Conservation (phyloP, 2,888 invertebrate genomes). For the Lysandra coridon region DNA sequence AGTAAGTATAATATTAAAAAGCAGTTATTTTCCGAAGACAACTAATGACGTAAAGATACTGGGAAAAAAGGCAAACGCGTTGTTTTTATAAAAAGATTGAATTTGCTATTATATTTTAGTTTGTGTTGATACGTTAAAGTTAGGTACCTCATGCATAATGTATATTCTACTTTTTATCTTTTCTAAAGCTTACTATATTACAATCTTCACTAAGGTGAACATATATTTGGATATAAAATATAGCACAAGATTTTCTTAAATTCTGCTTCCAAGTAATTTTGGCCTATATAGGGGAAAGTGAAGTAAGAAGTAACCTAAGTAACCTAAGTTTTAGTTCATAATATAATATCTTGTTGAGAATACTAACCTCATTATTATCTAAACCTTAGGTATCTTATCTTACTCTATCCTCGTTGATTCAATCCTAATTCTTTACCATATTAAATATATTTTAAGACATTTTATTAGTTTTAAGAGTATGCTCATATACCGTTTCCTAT, state of each 20-base stretch:
- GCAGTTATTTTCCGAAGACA: too few relatives aligned
- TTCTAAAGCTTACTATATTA: not conserved
- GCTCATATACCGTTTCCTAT: slow-evolving; percentile 15
- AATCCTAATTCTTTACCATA: not conserved
- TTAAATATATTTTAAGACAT: not conserved
- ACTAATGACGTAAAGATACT: too few relatives aligned
- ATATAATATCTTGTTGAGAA: too few relatives aligned
- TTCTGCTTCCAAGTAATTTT: not conserved
- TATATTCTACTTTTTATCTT: not conserved
- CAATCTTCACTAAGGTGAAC: not conserved
- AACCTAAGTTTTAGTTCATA: not conserved
- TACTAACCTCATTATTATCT: too few relatives aligned
- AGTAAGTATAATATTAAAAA: too few relatives aligned
- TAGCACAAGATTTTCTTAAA: not conserved
- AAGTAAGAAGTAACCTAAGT: not conserved
- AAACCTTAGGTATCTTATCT: not conserved
- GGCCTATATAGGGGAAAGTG: not conserved
- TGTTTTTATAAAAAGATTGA: not conserved
- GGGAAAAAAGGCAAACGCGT: not conserved
- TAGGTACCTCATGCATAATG: not conserved
- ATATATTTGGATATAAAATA: not conserved
- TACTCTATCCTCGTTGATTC: not conserved
- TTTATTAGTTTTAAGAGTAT: slow-evolving; percentile 14
- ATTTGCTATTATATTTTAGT: not conserved
- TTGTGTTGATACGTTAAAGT: not conserved